Evolutionary conservation across 1,140 invertebrate species (phyloP).

Genomic region (Octopus sinensis): DNA sequence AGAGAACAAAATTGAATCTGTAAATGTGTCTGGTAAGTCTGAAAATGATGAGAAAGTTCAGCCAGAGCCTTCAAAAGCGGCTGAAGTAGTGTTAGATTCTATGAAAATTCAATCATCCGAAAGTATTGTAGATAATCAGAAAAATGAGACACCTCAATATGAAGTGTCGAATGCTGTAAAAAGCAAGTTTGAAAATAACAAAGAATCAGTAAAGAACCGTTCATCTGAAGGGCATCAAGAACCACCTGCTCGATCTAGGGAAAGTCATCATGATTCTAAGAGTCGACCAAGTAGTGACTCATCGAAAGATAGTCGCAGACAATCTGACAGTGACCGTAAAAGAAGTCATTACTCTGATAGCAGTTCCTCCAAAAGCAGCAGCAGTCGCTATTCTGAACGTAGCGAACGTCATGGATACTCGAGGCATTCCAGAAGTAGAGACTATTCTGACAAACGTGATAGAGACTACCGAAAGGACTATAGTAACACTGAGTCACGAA

Average conservation of each 20-base stretch:
- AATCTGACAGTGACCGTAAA: neutral
- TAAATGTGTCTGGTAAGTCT: no score
- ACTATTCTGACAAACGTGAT: neutral
- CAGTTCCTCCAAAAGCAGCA: neutral
- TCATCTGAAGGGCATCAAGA: neutral
- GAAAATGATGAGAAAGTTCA: no score
- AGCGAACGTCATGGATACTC: constrained; percentile 6
- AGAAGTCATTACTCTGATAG: neutral
- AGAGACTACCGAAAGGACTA: neutral
- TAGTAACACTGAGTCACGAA: neutral
- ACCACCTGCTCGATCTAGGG: neutral
- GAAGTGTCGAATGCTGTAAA: neutral
- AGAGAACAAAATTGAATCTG: neutral
- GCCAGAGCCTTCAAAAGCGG: no score
- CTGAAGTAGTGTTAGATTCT: no score
- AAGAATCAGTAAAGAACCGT: neutral
- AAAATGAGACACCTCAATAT: no score
- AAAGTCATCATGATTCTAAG: neutral
- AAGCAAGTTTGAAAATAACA: neutral
- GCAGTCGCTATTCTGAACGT: neutral
- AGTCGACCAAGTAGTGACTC: neutral
- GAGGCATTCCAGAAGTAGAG: neutral
- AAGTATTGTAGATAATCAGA: no score
- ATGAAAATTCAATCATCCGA: no score
- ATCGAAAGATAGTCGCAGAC: neutral